Base-by-base conservation (phyloP, 2,888 invertebrate genomes). In the Megaustenia siamemsis region DNA sequence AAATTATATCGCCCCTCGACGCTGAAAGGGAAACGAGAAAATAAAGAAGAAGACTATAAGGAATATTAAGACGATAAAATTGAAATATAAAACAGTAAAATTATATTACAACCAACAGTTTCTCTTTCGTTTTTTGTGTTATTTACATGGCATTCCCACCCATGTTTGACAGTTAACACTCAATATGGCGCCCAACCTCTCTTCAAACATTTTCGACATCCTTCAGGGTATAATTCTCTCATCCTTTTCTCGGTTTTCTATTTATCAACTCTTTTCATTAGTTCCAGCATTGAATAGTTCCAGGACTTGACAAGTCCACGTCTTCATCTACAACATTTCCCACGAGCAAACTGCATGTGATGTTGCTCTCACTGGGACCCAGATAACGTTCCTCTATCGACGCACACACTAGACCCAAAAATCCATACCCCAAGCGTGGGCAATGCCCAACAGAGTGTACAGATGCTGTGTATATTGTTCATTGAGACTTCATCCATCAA, bases 341-440 rank as follows among this genome's bases (percentile, higher is more conserved):
- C 28, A 49, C 53, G 76, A 76, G 53, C 76, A 76, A 76, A 76
- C 38, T 53, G 35, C 76, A 76, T 56, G 38, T 56, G 49, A 35
- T 35, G 60, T 15, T 63, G 2, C 18, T 32, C 32, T 28, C 73
- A n/a, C 73, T n/a, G 0, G 28, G 38, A 28, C 24, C 32, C 76
- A 32, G 76, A 76, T 76, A 32, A 6, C 76, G 8, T 76, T 35
- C 35, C 35, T 76, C 53, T 53, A 76, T 76, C 28, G 4, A 38
- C n/a, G 4, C 40, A 28, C 6, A 43, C 73, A 21, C 73, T 4
- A 73, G 21, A 45, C 38, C 15, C 38, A 56, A 77, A n/a, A 77
- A 77, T 77, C 77, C 35, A 77, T 77, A 77, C 18, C 56, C 35
- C 35, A 3, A 2, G 5, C 56, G 56, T 35, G 56, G 3, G 18